Percentiles rank a stretch among this genome's conserved stretches.
These are phyloP conservation scores for Montipora efflorescens DNA, from an alignment of 64 coral and sea anemone species.

Conservation along the genomic window DNA sequence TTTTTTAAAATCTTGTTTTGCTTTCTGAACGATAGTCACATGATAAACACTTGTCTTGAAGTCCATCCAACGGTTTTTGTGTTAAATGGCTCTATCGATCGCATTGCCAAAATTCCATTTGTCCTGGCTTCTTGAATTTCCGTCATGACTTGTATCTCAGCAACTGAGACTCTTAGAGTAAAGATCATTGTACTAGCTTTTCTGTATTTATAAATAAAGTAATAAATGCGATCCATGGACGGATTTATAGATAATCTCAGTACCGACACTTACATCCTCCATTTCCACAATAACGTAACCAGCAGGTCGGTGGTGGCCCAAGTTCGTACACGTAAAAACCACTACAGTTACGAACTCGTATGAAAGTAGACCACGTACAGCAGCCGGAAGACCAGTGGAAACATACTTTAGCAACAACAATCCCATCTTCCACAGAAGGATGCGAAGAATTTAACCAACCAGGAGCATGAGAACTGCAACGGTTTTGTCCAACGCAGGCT, in stretches of 20 bases:
- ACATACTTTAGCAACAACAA: not conserved
- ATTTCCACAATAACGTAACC: slow-evolving; percentile 25
- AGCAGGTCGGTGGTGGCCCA: not conserved
- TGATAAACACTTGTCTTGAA: too few relatives aligned
- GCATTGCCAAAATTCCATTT: too few relatives aligned
- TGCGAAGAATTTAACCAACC: slow-evolving; percentile 39
- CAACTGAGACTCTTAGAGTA: too few relatives aligned
- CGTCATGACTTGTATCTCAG: too few relatives aligned
- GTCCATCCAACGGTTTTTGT: too few relatives aligned
- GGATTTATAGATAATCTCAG: not conserved
- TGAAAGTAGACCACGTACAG: not conserved
- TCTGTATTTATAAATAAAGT: too few relatives aligned
- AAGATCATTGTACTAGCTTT: too few relatives aligned
- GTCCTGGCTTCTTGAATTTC: too few relatives aligned
- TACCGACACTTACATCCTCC: not conserved
- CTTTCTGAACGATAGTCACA: too few relatives aligned
- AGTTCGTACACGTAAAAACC: slow-evolving; percentile 51
- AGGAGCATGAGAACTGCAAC: slow-evolving; percentile 9
- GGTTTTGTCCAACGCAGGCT: slow-evolving; percentile 1
- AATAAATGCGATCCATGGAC: too few relatives aligned
- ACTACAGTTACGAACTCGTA: slow-evolving; percentile 28
- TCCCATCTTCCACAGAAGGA: slow-evolving; percentile 17
- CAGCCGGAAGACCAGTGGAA: not conserved
- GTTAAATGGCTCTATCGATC: too few relatives aligned
- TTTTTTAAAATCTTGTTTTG: too few relatives aligned